Base-by-base conservation (phyloP, 2,113 vertebrate species). In the Saguinus midas region DNA sequence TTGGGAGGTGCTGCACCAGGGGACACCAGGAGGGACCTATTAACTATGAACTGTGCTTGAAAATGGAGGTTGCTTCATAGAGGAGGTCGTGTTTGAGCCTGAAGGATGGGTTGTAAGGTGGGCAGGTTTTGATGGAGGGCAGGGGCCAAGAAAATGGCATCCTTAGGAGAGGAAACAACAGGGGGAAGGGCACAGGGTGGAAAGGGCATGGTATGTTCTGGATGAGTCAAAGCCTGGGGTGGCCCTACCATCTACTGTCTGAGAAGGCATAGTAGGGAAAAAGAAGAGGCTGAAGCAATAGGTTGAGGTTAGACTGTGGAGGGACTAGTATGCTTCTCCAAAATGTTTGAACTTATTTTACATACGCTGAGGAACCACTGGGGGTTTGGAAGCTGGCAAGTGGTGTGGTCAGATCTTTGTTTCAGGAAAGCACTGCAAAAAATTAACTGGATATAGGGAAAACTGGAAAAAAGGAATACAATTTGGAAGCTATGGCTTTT, bases 291-390 rank as follows among this genome's bases (percentile, higher is more conserved):
- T 27, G n/a, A 52, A 40, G 29, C 4, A 17, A 9, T 12, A 29
- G n/a, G 0, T n/a, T 40, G 7, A 29, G 3, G n/a, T 40, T 16
- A 35, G 29, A 27, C 25, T 55, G 21, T 17, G 8, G 52, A 91
- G 52, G 61, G 45, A 20, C 68, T 29, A 10, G 2, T 3, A 29
- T 16, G 13, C 45, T 21, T 57, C 80, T 76, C 50, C 14, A 70
- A 11, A 50, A 57, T 17, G 11, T 23, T 1, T 45, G 17, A 35
- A 29, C 61, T 90, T 79, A n/a, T 48, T 80, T 37, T 70, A 3
- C 6, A 29, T 2, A 0, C 40, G 1, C 57, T 61, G 23, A 13
- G 29, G 48, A 94, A 50, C 17, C 4, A 14, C 0, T 11, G 16
- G 50, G 73, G n/a, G 32, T 66, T 70, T 93, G 64, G 32, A 94